phyloP scores from a whole-genome alignment of 2,797 vertebrate genomes.

The Notamacropus eugenii region DNA sequence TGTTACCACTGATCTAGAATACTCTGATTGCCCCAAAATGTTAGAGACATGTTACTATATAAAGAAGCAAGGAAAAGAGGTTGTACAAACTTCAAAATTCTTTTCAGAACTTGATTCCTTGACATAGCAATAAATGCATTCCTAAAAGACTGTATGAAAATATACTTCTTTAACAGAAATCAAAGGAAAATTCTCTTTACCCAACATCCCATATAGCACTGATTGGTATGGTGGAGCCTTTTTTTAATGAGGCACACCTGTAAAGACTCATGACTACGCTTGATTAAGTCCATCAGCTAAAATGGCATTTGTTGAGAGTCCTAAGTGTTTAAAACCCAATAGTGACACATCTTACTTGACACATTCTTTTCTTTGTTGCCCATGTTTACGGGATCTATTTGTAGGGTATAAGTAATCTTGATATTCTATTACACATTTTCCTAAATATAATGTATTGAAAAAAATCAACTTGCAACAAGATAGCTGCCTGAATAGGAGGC shows the following conservation, averaged over 20 bases:
- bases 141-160: not conserved
- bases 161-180: not conserved
- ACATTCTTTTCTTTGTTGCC: not conserved
- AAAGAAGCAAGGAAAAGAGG: not conserved
- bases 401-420: not conserved
- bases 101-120: constrained; percentile 9
- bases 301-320: not conserved
- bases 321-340: not conserved
- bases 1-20: not conserved
- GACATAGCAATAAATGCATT: not conserved
- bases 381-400: not conserved
- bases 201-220: not conserved
- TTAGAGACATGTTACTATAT: not conserved
- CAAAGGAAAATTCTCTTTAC: not conserved
- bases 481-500: not conserved
- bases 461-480: not conserved
- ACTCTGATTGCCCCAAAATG: not conserved
- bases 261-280: not conserved
- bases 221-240: not conserved
- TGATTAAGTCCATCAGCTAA: not conserved
- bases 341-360: not conserved
- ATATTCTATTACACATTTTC: not conserved
- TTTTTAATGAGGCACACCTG: not conserved
- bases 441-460: not conserved
- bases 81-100: not conserved